phyloP scores from a whole-genome alignment of 1,140 invertebrate species.

The Grapholita molesta region DNA sequence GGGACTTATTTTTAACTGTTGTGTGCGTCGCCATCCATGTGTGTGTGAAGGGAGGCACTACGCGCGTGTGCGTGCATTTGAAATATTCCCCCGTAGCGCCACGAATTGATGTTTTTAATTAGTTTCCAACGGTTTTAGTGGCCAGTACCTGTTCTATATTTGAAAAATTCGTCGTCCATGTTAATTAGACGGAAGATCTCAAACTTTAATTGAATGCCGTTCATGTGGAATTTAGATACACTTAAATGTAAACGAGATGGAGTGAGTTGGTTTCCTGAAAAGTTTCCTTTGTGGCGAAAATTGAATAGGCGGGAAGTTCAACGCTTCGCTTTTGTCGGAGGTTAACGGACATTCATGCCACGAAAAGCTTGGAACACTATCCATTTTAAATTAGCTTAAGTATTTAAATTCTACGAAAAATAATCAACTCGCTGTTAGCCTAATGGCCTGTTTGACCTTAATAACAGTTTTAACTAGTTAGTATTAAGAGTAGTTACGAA shows the following conservation, averaged over 20 bases:
- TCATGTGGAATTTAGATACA: conserved; percentile 56
- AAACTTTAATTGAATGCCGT: conserved; percentile 63
- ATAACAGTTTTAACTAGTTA: neutral
- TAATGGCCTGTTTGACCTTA: neutral
- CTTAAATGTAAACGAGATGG: conserved; percentile 47
- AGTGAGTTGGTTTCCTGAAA: conserved; percentile 52
- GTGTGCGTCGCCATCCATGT: conserved; percentile 45
- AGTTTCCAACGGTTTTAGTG: conserved; percentile 70
- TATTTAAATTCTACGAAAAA: conserved; percentile 26
- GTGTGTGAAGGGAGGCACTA: conserved; percentile 37
- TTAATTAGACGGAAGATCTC: conserved; percentile 22
- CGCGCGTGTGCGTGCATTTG: conserved; percentile 55
- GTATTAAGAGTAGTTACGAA: no score
- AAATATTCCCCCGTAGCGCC: conserved; percentile 60
- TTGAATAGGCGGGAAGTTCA: conserved; percentile 60
- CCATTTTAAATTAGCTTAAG: conserved; percentile 33
- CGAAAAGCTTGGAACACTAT: conserved; percentile 23
- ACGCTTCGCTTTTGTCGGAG: conserved; percentile 37
- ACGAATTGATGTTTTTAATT: conserved; percentile 75
- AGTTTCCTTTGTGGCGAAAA: conserved; percentile 62
- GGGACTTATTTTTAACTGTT: conserved; percentile 60
- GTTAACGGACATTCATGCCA: conserved; percentile 37
- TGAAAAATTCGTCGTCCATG: conserved; percentile 34
- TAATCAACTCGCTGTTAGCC: neutral
- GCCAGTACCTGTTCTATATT: conserved; percentile 49